These are phyloP conservation scores for Meiosimyza platycephala DNA, from an alignment of 2,888 invertebrate genomes.

Conservation along the genomic window DNA sequence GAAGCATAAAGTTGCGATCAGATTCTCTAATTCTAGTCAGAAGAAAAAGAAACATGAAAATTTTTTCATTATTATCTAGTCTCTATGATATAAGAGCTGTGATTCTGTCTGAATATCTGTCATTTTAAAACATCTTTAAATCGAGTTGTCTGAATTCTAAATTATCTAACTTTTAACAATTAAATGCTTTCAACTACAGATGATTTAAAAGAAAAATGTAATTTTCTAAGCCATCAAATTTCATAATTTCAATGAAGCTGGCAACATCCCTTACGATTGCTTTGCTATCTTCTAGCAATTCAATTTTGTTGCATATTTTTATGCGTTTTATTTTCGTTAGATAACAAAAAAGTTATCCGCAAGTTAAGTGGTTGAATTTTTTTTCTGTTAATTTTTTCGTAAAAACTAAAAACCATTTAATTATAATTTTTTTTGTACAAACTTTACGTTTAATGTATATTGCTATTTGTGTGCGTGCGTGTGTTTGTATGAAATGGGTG, in stretches of 20 bases:
- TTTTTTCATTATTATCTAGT: no score
- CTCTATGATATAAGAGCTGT: no score
- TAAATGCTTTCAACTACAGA: slow-evolving; percentile 33
- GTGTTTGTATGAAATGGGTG: slow-evolving; percentile 9
- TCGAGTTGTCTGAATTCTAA: no score
- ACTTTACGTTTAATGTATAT: not conserved
- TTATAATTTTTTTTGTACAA: not conserved
- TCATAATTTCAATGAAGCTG: slow-evolving; percentile 9
- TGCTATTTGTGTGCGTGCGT: slow-evolving; percentile 14
- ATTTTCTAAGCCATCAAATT: slow-evolving; percentile 12
- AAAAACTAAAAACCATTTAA: slow-evolving; percentile 5
- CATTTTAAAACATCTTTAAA: no score
- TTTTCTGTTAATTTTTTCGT: slow-evolving; percentile 1
- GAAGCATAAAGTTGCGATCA: no score
- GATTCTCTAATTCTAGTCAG: no score
- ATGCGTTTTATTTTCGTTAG: slow-evolving; percentile 25
- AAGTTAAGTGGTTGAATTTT: slow-evolving; percentile 12
- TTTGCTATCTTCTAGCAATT: not conserved
- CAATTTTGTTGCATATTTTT: slow-evolving; percentile 36
- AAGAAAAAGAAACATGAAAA: no score
- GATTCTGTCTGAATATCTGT: no score
- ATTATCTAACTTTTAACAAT: no score
- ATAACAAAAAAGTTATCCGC: slow-evolving; percentile 8
- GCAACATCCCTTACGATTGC: not conserved
- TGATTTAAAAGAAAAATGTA: slow-evolving; percentile 45